Conservation (phyloP, 2,888 invertebrate species). For the Arrhopalites spinosus region DNA sequence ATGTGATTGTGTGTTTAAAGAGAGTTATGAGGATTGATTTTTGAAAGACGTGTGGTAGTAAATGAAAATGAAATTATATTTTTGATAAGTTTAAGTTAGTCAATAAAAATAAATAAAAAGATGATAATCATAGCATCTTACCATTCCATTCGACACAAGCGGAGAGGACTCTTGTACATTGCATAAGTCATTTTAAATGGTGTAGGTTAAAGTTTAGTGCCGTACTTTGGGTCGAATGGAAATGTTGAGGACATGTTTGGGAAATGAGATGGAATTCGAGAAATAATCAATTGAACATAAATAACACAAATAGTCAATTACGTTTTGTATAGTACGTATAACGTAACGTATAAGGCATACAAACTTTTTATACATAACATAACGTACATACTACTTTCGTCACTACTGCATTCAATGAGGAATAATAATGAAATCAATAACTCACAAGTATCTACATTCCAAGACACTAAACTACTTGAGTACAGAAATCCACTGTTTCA, state of each 20-base stretch:
- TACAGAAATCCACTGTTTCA: no score
- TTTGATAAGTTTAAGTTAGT: no score
- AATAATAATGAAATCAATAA: no score
- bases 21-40: no score
- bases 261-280: conserved; percentile 42
- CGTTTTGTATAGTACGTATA: no score
- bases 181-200: background rate
- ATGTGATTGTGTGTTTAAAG: no score
- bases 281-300: background rate
- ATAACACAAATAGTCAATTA: no score
- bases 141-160: conserved; percentile 32
- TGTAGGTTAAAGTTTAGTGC: no score
- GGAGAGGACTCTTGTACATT: background rate
- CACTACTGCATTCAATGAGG: no score
- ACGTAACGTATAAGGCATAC: background rate
- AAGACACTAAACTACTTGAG: no score
- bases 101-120: background rate
- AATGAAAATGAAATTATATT: background rate
- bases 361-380: background rate
- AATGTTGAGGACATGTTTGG: no score
- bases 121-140: conserved; percentile 26
- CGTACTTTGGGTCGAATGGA: conserved; percentile 28
- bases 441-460: no score
- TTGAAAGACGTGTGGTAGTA: background rate
- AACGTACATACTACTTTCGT: background rate